Conservation (phyloP, 2,113 vertebrate genomes). For the Caranx melampygus region DNA sequence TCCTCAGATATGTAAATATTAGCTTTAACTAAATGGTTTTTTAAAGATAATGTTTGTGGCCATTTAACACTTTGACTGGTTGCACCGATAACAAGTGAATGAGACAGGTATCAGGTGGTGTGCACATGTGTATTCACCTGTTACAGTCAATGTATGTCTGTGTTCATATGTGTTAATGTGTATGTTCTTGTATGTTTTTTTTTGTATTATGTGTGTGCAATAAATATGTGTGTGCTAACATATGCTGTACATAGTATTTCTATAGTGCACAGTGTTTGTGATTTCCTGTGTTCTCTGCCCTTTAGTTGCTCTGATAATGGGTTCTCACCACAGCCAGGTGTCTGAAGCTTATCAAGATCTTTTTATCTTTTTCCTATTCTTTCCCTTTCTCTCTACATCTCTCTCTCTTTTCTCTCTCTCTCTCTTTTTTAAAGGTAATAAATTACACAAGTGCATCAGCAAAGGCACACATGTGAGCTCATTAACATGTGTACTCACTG, state of each 20-base stretch:
- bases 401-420: slow-evolving; percentile 28
- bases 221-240: slow-evolving; percentile 18
- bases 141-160: slow-evolving; percentile 71
- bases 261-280: slow-evolving; percentile 25
- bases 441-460: neutral
- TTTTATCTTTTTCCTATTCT: neutral
- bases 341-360: slow-evolving; percentile 88
- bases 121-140: slow-evolving; percentile 60
- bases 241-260: slow-evolving; percentile 29
- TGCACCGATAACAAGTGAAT: slow-evolving; percentile 81
- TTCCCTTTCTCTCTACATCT: neutral
- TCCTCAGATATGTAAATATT: slow-evolving; percentile 79
- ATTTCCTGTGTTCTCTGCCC: slow-evolving; percentile 63
- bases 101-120: slow-evolving; percentile 74
- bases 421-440: slow-evolving; percentile 20
- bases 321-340: slow-evolving; percentile 88
- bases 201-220: neutral
- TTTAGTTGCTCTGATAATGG: slow-evolving; percentile 87
- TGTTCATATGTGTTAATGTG: slow-evolving; percentile 77
- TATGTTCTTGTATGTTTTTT: neutral
- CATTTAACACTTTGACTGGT: slow-evolving; percentile 71
- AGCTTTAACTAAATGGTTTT: slow-evolving; percentile 68
- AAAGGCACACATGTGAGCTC: slow-evolving; percentile 6
- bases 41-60: slow-evolving; percentile 80
- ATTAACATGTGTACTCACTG: slow-evolving; percentile 7